Conservation (phyloP, 2,888 invertebrate species). For the Odontomyia ornata region DNA sequence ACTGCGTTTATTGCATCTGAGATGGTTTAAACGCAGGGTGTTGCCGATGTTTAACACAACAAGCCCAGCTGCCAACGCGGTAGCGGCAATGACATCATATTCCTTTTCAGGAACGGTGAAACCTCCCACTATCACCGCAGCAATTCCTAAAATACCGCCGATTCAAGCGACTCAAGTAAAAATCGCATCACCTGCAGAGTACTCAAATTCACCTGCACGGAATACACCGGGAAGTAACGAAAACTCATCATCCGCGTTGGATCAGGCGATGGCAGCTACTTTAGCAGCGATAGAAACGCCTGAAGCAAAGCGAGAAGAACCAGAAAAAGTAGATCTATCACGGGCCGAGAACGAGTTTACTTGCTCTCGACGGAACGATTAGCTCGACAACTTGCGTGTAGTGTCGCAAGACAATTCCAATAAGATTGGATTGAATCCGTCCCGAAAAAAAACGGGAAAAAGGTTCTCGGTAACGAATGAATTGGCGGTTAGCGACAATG, state of each 20-base stretch:
- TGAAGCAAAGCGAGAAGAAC: conserved; percentile 61
- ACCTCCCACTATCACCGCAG: conserved; percentile 57
- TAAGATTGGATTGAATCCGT: too few relatives aligned
- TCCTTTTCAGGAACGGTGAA: conserved; percentile 61
- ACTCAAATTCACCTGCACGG: conserved; percentile 57
- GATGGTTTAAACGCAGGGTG: too few relatives aligned
- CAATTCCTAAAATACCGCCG: conserved; percentile 58
- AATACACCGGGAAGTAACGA: conserved; percentile 63
- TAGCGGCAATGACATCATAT: conserved; percentile 63
- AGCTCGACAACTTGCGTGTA: too few relatives aligned
- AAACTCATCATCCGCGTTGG: conserved; percentile 75
- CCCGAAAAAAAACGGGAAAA: too few relatives aligned
- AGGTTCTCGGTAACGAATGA: too few relatives aligned
- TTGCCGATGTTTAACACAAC: too few relatives aligned
- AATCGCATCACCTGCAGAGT: conserved; percentile 59
- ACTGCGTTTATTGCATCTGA: too few relatives aligned
- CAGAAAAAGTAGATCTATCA: conserved; percentile 56
- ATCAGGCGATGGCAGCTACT: conserved; percentile 95
- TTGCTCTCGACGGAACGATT: too few relatives aligned
- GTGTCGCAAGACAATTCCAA: too few relatives aligned
- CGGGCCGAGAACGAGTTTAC: too few relatives aligned
- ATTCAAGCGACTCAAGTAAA: conserved; percentile 48
- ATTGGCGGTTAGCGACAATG: too few relatives aligned
- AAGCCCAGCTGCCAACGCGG: conserved; percentile 63
- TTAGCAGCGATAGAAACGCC: conserved; percentile 86